phyloP scores from a whole-genome alignment of 2,888 invertebrate species.

The Andricus quercusramuli region DNA sequence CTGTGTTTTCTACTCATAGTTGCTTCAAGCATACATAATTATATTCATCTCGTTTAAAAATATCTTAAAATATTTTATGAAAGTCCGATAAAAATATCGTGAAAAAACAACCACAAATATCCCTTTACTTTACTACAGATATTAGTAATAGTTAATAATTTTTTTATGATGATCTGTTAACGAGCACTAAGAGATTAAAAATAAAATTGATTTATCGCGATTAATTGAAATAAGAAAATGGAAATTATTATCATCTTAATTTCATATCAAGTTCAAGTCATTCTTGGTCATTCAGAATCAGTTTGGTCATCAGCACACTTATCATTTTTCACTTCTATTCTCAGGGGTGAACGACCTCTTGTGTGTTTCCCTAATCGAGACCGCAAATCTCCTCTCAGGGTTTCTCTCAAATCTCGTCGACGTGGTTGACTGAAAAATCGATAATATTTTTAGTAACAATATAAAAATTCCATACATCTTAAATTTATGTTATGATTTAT shows the following conservation, averaged over 20 bases:
- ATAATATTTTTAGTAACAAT: neutral
- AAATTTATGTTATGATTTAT: no score
- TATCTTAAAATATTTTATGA: neutral
- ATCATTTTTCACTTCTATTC: conserved; percentile 77
- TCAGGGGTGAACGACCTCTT: conserved; percentile 73
- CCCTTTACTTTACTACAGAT: neutral
- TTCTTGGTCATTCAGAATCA: conserved; percentile 37
- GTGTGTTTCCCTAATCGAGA: conserved; percentile 71
- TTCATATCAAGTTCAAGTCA: neutral
- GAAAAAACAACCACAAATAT: neutral
- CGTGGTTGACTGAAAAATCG: conserved; percentile 57
- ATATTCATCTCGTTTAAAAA: neutral
- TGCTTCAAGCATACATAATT: neutral
- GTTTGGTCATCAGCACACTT: conserved; percentile 65
- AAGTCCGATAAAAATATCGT: neutral
- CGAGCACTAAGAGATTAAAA: neutral
- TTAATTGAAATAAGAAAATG: neutral
- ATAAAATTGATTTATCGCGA: no score
- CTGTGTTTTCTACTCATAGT: no score
- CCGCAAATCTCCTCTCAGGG: conserved; percentile 68
- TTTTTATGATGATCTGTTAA: neutral
- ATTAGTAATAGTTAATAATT: neutral
- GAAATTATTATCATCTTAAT: neutral
- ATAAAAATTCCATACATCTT: neutral
- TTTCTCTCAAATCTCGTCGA: conserved; percentile 64